A percentile compares a stretch with the other conserved stretches of the same genome.
Conservation (phyloP, 2,888 invertebrate genomes). For the Archips xylosteana region DNA sequence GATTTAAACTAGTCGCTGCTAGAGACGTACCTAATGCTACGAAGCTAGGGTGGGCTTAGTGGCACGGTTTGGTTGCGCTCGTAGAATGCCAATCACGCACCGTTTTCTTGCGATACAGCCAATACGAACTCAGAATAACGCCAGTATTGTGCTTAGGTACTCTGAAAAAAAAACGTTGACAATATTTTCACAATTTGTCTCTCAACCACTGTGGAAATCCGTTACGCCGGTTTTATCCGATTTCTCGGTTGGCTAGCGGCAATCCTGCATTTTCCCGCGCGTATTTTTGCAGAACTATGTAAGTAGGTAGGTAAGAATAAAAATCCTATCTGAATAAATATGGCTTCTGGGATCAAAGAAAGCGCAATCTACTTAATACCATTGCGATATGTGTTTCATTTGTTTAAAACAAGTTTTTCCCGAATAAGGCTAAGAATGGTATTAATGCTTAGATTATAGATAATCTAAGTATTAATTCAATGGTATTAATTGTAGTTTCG, state of each 20-base stretch:
- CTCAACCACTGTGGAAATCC: constrained; percentile 5
- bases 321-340: constrained; percentile 7
- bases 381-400: constrained; percentile 4
- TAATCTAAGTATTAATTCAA: too few species aligned
- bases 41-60: constrained; percentile 7
- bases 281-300: background rate
- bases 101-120: background rate
- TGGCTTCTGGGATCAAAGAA: background rate
- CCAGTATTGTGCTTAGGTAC: background rate
- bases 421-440: background rate
- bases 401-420: background rate
- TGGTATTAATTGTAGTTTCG: too few species aligned
- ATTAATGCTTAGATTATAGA: too few species aligned
- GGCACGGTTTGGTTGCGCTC: background rate
- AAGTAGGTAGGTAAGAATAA: background rate
- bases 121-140: background rate
- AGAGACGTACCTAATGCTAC: constrained; percentile 6
- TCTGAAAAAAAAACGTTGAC: too few species aligned
- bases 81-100: background rate
- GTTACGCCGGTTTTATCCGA: constrained; percentile 15
- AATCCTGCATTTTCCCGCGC: constrained; percentile 13
- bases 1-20: constrained; percentile 21
- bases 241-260: constrained; percentile 26
- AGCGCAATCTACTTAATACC: background rate
- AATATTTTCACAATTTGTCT: background rate